Conservation (phyloP, 1,140 invertebrate species). For the Cataglyphis hispanica region DNA sequence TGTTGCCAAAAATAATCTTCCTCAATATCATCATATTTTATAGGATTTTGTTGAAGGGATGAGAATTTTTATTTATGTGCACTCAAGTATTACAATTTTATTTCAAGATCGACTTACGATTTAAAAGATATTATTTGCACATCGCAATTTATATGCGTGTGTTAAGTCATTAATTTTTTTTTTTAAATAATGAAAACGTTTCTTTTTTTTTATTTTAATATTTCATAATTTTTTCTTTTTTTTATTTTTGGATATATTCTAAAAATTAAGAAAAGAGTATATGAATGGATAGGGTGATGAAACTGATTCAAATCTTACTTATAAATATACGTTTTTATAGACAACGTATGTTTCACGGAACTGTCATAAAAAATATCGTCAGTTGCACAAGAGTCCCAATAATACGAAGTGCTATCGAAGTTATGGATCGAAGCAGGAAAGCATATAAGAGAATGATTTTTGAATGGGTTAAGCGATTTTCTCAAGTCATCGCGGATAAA, state of each 20-base stretch:
- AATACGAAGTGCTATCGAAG: constrained; percentile 18
- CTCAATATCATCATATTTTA: not conserved
- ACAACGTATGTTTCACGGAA: constrained; percentile 1
- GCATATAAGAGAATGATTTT: not conserved
- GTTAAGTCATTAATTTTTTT: not conserved
- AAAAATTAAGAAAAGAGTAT: not conserved
- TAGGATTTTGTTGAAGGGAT: not conserved
- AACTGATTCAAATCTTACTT: not conserved
- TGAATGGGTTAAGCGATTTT: constrained; percentile 25
- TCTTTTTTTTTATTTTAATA: not conserved
- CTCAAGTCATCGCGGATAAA: not conserved
- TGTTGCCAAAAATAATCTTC: not conserved
- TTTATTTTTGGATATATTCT: not conserved
- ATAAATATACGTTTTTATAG: not conserved
- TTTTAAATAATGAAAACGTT: not conserved
- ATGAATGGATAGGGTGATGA: not conserved
- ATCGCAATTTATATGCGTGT: not conserved
- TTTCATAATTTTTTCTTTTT: not conserved
- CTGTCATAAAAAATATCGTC: not conserved
- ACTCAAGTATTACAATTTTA: not conserved
- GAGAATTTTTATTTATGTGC: not conserved
- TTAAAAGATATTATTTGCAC: constrained; percentile 1
- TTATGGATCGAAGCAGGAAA: constrained; percentile 27
- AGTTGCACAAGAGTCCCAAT: not conserved
- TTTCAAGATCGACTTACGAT: not conserved